These are phyloP conservation scores for Parazoanthus darwini DNA, from an alignment of 92 coral and sea anemone species.

Conservation along the genomic window DNA sequence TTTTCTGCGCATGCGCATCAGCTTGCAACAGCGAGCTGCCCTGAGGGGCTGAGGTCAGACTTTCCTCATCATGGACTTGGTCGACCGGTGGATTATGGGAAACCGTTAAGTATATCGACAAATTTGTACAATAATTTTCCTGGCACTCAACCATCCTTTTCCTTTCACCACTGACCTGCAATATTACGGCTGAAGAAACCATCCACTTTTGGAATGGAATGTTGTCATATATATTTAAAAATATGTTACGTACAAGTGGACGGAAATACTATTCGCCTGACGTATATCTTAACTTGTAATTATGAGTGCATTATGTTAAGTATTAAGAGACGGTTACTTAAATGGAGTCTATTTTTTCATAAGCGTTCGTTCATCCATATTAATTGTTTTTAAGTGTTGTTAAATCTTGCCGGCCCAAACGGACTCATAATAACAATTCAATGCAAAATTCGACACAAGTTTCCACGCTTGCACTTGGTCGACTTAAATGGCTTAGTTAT, in stretches of 20 bases:
- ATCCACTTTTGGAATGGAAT: neutral
- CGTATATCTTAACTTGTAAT: neutral
- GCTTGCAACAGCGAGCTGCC: slow-evolving; percentile 27
- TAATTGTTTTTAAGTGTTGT: too few species aligned
- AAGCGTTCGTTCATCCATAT: neutral
- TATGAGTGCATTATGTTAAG: neutral
- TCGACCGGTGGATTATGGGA: slow-evolving; percentile 65
- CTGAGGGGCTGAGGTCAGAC: slow-evolving; percentile 37
- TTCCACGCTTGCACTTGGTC: neutral
- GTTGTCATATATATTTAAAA: neutral
- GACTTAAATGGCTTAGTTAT: too few species aligned
- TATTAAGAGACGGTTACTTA: neutral
- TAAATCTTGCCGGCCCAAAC: neutral
- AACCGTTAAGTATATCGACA: slow-evolving; percentile 82
- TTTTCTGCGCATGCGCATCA: slow-evolving; percentile 74
- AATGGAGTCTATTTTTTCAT: neutral
- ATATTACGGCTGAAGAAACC: neutral
- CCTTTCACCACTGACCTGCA: slow-evolving; percentile 51
- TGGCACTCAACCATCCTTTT: slow-evolving; percentile 66
- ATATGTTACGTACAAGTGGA: neutral
- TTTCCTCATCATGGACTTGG: slow-evolving; percentile 73
- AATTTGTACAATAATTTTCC: slow-evolving; percentile 70
- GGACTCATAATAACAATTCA: too few species aligned
- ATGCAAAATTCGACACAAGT: neutral
- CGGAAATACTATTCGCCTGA: neutral